Percentiles rank a stretch among this genome's conserved stretches.
Evolutionary conservation across 2,888 invertebrate genomes (phyloP).

Genomic region (Hanleya hanleyi): DNA sequence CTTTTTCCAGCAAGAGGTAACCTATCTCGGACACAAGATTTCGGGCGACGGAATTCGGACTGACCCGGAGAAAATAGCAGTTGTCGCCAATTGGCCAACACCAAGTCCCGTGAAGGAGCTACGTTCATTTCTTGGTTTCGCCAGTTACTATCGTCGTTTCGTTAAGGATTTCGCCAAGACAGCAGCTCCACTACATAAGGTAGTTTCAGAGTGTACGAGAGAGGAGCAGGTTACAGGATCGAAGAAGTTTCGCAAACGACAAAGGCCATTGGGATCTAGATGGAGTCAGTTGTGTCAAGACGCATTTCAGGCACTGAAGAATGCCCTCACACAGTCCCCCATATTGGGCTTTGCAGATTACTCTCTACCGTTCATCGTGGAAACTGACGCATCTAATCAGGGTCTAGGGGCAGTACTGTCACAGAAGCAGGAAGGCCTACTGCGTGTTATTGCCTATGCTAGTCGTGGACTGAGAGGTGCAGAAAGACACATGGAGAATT

Average conservation of each 20-base stretch:
- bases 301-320: not conserved
- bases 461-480: not conserved
- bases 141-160: not conserved
- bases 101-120: conserved; percentile 7
- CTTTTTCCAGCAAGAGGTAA: not conserved
- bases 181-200: not conserved
- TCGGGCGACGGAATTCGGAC: not conserved
- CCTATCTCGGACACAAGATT: not conserved
- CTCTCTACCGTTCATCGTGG: not conserved
- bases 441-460: too few relatives aligned
- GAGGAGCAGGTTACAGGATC: too few relatives aligned
- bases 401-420: not conserved
- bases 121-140: conserved; percentile 9
- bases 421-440: too few relatives aligned
- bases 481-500: too few relatives aligned
- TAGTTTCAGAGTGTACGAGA: not conserved
- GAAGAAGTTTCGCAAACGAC: not conserved
- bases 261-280: not conserved
- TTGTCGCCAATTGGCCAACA: conserved; percentile 7
- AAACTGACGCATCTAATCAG: not conserved
- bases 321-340: not conserved
- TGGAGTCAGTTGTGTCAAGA: not conserved
- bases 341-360: not conserved
- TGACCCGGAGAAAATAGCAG: not conserved
- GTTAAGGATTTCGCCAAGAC: not conserved